phyloP scores from a whole-genome alignment of 1,140 invertebrate genomes.

The Drosophila equinoxialis region DNA sequence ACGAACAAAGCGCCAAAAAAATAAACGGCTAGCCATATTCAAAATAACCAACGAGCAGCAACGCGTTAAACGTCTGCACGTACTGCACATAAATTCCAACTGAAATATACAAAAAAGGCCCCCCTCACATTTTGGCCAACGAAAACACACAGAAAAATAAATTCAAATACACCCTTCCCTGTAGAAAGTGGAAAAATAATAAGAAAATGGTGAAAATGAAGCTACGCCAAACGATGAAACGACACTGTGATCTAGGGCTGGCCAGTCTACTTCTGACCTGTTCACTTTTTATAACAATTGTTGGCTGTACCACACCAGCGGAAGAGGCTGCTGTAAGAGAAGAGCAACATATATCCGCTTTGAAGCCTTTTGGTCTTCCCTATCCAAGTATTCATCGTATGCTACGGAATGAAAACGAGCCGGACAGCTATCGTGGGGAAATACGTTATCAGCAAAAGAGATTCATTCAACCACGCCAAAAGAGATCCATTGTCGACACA shows the following conservation, averaged over 20 bases:
- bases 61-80: slow-evolving; percentile 72
- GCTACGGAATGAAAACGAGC: slow-evolving; percentile 74
- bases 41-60: slow-evolving; percentile 47
- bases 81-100: slow-evolving; percentile 75
- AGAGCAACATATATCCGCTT: slow-evolving; percentile 41
- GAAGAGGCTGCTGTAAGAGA: slow-evolving; percentile 43
- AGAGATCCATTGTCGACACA: slow-evolving; percentile 17
- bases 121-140: no score
- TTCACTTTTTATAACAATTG: slow-evolving; percentile 28
- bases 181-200: not conserved
- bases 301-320: slow-evolving; percentile 18
- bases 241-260: slow-evolving; percentile 54
- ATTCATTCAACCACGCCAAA: slow-evolving; percentile 36
- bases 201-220: slow-evolving; percentile 45
- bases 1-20: slow-evolving; percentile 12
- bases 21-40: slow-evolving; percentile 56
- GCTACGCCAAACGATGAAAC: slow-evolving; percentile 37
- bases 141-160: not conserved
- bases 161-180: not conserved
- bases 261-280: slow-evolving; percentile 27
- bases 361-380: slow-evolving; percentile 50
- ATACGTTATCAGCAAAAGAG: slow-evolving; percentile 66
- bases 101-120: slow-evolving; percentile 47
- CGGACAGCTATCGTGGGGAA: slow-evolving; percentile 58
- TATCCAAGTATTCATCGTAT: slow-evolving; percentile 72